Conservation (phyloP, 2,113 vertebrate species). For the Sander lucioperca region DNA sequence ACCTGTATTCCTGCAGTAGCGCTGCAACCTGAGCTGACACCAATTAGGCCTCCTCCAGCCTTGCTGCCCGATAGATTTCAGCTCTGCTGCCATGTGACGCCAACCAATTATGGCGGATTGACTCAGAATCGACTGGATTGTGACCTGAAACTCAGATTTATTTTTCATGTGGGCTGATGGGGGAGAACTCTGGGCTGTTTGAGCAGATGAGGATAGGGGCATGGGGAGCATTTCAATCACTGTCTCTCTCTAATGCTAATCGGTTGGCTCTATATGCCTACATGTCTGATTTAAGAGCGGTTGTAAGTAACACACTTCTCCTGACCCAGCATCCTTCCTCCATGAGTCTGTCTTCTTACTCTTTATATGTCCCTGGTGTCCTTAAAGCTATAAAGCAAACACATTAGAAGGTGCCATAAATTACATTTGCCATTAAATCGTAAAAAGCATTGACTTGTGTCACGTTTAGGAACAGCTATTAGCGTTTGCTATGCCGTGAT, state of each 20-base stretch:
- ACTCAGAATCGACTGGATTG: slow-evolving; percentile 82
- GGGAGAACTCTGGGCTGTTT: slow-evolving; percentile 61
- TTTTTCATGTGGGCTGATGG: slow-evolving; percentile 78
- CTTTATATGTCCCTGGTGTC: slow-evolving; percentile 71
- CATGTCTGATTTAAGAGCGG: slow-evolving; percentile 81
- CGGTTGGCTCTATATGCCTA: slow-evolving; percentile 55
- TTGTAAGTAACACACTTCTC: slow-evolving; percentile 70
- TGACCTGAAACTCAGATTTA: slow-evolving; percentile 86
- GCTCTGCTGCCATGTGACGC: slow-evolving; percentile 73
- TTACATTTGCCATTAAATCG: slow-evolving; percentile 73
- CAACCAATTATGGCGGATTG: slow-evolving; percentile 84
- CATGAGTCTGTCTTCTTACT: slow-evolving; percentile 37
- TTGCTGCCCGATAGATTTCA: slow-evolving; percentile 75
- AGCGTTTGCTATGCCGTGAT: slow-evolving; percentile 50
- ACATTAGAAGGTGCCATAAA: slow-evolving; percentile 70
- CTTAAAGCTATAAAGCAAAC: slow-evolving; percentile 70
- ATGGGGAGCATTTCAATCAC: slow-evolving; percentile 82
- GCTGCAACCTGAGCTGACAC: slow-evolving; percentile 81
- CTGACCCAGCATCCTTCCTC: slow-evolving; percentile 75
- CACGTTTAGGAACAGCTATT: slow-evolving; percentile 68
- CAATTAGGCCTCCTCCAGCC: slow-evolving; percentile 82
- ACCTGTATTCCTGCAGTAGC: slow-evolving; percentile 65
- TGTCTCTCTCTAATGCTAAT: slow-evolving; percentile 75
- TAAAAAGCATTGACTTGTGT: slow-evolving; percentile 70
- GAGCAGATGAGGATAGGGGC: slow-evolving; percentile 64